Evolutionary conservation across 2,113 vertebrate genomes (phyloP).

Genomic region (Bubalus kerabau): DNA sequence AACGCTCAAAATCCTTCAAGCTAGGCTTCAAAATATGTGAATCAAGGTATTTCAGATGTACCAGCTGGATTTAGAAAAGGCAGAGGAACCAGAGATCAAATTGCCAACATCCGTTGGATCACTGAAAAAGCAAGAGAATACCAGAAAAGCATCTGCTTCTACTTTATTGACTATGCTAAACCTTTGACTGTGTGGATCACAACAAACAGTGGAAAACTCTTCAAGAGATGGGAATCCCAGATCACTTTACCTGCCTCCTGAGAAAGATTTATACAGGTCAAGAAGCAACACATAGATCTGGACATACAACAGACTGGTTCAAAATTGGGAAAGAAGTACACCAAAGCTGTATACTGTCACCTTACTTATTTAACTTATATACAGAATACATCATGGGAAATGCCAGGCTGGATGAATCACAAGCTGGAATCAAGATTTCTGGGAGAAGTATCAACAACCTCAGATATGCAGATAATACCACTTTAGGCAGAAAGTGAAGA

Average conservation of each 20-base stretch:
- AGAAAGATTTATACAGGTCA: background rate
- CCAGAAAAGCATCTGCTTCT: background rate
- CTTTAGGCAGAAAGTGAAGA: background rate
- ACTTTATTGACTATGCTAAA: background rate
- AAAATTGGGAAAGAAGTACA: background rate
- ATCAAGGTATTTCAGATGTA: background rate
- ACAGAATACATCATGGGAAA: background rate
- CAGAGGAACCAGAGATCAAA: background rate
- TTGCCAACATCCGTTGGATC: background rate
- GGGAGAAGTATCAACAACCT: background rate
- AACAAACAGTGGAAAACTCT: background rate
- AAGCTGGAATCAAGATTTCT: background rate
- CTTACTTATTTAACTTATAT: background rate
- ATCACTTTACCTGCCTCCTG: background rate
- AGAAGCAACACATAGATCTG: background rate
- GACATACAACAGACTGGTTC: background rate
- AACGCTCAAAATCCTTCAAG: background rate
- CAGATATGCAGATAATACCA: background rate
- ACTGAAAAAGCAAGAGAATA: background rate
- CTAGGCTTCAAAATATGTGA: background rate
- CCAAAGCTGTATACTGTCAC: background rate
- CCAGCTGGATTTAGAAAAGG: background rate
- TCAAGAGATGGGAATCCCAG: background rate
- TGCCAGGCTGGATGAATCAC: background rate
- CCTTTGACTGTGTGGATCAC: background rate